Evolutionary conservation across 1,140 invertebrate genomes (phyloP).

Genomic region (Philotrypesis tridentata): DNA sequence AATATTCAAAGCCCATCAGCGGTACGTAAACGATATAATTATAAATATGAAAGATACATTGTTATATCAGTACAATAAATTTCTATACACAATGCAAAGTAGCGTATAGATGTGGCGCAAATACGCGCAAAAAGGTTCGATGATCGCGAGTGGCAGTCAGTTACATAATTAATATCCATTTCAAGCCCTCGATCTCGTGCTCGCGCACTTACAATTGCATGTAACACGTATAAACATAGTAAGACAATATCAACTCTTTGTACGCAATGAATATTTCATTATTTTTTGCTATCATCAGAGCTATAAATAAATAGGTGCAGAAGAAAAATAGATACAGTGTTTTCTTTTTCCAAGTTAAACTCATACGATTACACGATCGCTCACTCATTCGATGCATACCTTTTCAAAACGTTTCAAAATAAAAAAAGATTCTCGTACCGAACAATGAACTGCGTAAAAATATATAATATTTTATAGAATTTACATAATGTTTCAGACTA

Average conservation of each 20-base stretch:
- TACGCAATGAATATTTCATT: background rate
- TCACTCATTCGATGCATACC: background rate
- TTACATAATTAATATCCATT: constrained; percentile 13
- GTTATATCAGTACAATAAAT: background rate
- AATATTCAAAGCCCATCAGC: constrained; percentile 27
- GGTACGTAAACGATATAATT: background rate
- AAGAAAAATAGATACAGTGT: constrained; percentile 28
- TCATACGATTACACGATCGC: background rate
- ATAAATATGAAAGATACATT: background rate
- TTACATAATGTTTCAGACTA: background rate
- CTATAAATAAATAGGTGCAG: constrained; percentile 32
- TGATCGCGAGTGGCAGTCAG: constrained; percentile 35
- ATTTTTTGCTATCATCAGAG: background rate
- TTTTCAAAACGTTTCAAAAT: background rate
- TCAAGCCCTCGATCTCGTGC: background rate
- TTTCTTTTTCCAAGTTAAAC: background rate
- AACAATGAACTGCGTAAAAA: too few species aligned
- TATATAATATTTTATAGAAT: background rate
- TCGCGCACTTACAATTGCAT: background rate
- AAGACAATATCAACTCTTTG: background rate
- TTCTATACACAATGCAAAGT: background rate
- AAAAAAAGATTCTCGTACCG: background rate
- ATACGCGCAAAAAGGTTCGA: background rate
- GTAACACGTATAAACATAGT: background rate
- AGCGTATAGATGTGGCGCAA: background rate